These are phyloP conservation scores for Morinoia aosen DNA, from an alignment of 2,888 invertebrate species.

Conservation along the genomic window DNA sequence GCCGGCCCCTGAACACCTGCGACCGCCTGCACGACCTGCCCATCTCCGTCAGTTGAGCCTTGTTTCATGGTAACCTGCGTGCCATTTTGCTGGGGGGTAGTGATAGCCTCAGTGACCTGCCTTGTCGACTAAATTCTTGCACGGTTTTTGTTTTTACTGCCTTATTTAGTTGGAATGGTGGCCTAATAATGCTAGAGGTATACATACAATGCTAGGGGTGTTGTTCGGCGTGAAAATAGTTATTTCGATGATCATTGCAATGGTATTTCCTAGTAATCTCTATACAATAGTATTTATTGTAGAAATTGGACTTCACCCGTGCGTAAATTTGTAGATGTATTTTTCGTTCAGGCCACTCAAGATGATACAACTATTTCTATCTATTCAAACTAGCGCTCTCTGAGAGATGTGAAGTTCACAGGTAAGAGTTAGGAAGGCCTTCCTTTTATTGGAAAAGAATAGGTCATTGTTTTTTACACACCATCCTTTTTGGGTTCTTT, in stretches of 20 bases:
- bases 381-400: no score
- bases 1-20: conserved; percentile 63
- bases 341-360: not conserved
- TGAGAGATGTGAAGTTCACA: no score
- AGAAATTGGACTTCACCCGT: no score
- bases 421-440: not conserved
- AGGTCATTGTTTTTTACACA: no score
- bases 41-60: conserved; percentile 53
- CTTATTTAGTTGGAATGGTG: not conserved
- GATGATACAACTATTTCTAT: not conserved
- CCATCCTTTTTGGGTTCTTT: no score
- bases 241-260: no score
- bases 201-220: no score
- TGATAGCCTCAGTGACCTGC: not conserved
- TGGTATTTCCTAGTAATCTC: no score
- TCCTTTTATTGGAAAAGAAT: no score
- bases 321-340: no score
- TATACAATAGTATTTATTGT: no score
- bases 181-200: not conserved
- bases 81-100: not conserved
- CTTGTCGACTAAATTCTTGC: not conserved
- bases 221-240: no score
- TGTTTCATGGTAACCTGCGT: not conserved
- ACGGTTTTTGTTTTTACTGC: not conserved
- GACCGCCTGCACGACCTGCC: conserved; percentile 59